phyloP scores from a whole-genome alignment of 2,888 invertebrate species.

The Hetaerina titia region DNA sequence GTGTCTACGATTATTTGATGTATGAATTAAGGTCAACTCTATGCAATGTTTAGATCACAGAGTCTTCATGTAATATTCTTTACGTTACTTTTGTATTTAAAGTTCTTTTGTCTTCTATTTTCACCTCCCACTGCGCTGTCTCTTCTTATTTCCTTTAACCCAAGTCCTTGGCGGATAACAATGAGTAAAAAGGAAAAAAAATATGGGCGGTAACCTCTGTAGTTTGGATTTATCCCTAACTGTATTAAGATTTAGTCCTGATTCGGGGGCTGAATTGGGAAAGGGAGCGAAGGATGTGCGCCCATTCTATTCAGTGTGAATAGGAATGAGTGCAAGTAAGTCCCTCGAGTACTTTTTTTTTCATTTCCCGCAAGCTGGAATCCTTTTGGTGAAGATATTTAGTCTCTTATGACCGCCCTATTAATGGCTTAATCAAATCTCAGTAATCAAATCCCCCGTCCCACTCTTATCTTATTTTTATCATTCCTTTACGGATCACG shows the following conservation, averaged over 20 bases:
- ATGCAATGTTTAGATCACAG: neutral
- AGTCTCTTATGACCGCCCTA: neutral
- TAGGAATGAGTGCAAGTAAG: neutral
- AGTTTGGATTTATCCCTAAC: neutral
- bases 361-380: neutral
- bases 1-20: neutral
- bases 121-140: too few species aligned
- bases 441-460: neutral
- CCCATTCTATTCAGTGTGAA: neutral
- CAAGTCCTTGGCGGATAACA: too few species aligned
- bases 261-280: neutral
- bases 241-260: neutral
- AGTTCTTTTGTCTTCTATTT: neutral
- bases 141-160: too few species aligned
- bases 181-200: too few species aligned
- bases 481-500: neutral
- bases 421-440: constrained; percentile 12
- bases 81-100: neutral
- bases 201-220: neutral
- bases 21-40: neutral
- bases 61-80: neutral
- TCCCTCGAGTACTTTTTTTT: neutral
- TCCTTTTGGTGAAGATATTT: neutral
- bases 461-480: neutral
- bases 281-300: neutral